Percentiles rank a stretch among this genome's conserved stretches.
phyloP scores from a whole-genome alignment of 37 sponge, comb jelly and placozoan genomes.

The Ianthella basta region DNA sequence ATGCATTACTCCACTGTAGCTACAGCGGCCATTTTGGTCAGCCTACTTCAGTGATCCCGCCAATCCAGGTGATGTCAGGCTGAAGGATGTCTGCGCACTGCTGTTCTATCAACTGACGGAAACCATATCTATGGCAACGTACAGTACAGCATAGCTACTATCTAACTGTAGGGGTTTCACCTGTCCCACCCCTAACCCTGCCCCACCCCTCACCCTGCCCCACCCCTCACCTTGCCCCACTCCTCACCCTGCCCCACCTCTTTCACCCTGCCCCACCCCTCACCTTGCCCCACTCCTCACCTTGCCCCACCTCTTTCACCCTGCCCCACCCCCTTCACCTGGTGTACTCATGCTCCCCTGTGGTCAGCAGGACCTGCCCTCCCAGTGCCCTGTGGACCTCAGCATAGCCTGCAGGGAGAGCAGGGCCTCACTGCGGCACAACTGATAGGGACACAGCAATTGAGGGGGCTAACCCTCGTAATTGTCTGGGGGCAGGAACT shows the following conservation, averaged over 20 bases:
- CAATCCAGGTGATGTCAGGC: constrained; percentile 92
- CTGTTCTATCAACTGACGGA: constrained; percentile 59
- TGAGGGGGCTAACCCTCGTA: constrained; percentile 48
- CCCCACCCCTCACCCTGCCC: too few species aligned
- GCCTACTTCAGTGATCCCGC: constrained; percentile 87
- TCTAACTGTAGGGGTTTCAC: too few species aligned
- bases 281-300: too few species aligned
- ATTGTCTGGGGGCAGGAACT: constrained; percentile 82
- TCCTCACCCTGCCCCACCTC: too few species aligned
- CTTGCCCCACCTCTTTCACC: too few species aligned
- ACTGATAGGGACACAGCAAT: not conserved
- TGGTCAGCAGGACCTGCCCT: constrained; percentile 68
- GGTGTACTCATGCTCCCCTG: constrained; percentile 92
- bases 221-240: too few species aligned
- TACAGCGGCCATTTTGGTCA: not conserved
- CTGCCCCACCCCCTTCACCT: constrained; percentile 34
- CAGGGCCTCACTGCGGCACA: not conserved
- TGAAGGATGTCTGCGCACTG: constrained; percentile 80
- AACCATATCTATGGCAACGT: constrained; percentile 64
- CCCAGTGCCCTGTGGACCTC: constrained; percentile 54
- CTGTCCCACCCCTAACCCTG: too few species aligned
- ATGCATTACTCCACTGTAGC: not conserved
- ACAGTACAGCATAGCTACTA: not conserved
- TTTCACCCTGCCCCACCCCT: too few species aligned
- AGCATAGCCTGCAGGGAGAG: constrained; percentile 48